Base-by-base conservation (phyloP, 1,140 invertebrate species). In the Orius insidiosus region DNA sequence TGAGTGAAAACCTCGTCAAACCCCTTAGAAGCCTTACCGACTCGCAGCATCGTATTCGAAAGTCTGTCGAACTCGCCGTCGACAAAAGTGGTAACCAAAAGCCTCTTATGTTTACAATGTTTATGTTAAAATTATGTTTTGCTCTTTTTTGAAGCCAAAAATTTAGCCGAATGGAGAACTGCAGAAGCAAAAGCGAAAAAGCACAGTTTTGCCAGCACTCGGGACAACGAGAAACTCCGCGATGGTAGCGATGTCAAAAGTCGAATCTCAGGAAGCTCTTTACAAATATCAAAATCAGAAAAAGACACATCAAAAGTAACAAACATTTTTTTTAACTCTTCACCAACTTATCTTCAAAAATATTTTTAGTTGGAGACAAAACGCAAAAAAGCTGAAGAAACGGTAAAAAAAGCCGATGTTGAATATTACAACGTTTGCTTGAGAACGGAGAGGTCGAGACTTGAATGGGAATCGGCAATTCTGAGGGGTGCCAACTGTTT, bases 391-490 rank as follows among this genome's bases (percentile, higher is more conserved):
- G 79, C 83, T n/a, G 84, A 89, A 61, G 85, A 93, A 58, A 74
- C 78, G 2, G 78, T 92, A 2, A 78, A 85, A 54, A 85, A 89
- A 59, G 80, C 86, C 16, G 89, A 95, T 61, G 80, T 86, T 14
- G 87, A 94, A 56, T 96, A 94, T 63, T 93, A 92, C 58, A 87
- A 85, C 48, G 72, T 83, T 11, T 89, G 86, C 59, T 76, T 92
- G 33, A 74, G 85, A 53, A 80, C 87, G 6, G 90, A 95, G 63
- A 68, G 86, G 57, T 77, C 88, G 9, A 75, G 85, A 52, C 67
- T 88, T 51, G 89, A 95, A 63, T 94, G 89, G 82, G 89, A 95
- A 63, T 78, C 81, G 34, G 75, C 84, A 9, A 78, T 94, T 5
- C 69, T 79, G 36, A 83, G 85, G 56, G 87, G 85, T 3, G 67